phyloP scores from a whole-genome alignment of 2,888 invertebrate species.

The Xestoiulus laeticollis region DNA sequence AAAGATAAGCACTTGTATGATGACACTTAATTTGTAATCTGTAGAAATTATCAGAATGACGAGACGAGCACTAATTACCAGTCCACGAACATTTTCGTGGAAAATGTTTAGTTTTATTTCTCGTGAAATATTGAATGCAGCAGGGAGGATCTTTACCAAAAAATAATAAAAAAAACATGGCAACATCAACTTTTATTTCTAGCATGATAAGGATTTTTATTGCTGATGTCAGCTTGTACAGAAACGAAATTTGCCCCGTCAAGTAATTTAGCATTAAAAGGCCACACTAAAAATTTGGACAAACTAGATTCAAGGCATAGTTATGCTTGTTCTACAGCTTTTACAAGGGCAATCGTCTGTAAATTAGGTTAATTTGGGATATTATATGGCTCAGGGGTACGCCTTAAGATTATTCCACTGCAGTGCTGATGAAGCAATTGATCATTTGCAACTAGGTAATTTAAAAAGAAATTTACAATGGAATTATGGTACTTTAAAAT shows the following conservation, averaged over 20 bases:
- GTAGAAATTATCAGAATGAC: slow-evolving; percentile 44
- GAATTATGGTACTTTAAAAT: too few relatives aligned
- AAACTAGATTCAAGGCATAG: too few relatives aligned
- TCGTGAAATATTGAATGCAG: slow-evolving; percentile 31
- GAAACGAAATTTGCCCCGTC: neutral
- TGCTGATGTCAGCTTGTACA: neutral
- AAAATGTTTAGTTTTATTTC: slow-evolving; percentile 8
- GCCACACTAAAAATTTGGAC: too few relatives aligned
- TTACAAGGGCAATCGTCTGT: too few relatives aligned
- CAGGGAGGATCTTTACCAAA: neutral
- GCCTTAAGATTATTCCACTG: too few relatives aligned
- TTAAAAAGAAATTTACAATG: too few relatives aligned
- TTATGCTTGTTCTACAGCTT: too few relatives aligned
- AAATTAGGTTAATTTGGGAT: too few relatives aligned
- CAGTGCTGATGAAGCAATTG: too few relatives aligned
- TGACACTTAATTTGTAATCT: slow-evolving; percentile 43
- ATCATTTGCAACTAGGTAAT: too few relatives aligned
- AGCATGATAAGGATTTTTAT: slow-evolving; percentile 21
- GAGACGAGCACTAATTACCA: slow-evolving; percentile 43
- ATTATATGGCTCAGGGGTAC: too few relatives aligned
- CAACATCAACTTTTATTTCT: neutral
- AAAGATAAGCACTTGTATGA: slow-evolving; percentile 43
- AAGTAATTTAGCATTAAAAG: too few relatives aligned
- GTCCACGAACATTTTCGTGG: neutral
- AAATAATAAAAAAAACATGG: neutral